Base-by-base conservation (phyloP, 2,888 invertebrate species). In the Idaea biselata region DNA sequence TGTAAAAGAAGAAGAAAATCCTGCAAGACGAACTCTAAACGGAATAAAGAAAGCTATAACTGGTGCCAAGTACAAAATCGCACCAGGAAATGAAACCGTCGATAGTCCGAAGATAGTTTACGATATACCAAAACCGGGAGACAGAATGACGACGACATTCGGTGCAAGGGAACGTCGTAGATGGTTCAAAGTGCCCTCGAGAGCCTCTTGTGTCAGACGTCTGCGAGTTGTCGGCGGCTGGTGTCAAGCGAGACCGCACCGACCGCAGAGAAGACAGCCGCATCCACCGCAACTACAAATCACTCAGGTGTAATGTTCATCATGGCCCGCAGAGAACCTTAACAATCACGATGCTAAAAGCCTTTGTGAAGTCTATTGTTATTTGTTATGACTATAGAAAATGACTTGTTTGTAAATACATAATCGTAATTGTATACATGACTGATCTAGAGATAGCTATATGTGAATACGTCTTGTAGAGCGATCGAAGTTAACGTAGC, bases 81-180 rank as follows among this genome's bases (percentile, higher is more conserved):
- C 88, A 7, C 91, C 91, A 0, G 83, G 81, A 17, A 68, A 79
- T 0, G 89, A 87, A 58, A 68, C 79, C 0, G 81, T 89, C 11
- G 92, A 87, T 7, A 92, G 91, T 68, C 92, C 92, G 1, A 91
- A 90, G 70, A 91, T 91, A 63, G 88, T 89, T 56, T 92, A 89
- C 70, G 85, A 91, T 58, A 82, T 86, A 64, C 79, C 89, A 6
- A 91, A 89, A 66, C 91, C 91, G 0, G 92, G 91, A 0, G 87
- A 91, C 62, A 82, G 91, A 60, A 92, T 92, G 91, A 80, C 83
- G 56, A 83, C 86, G 7, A 90, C 89, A 25, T 92, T 92, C 60
- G 91, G 92, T 56, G 88, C 82, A 33, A 78, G 82, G n/a, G 84
- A 86, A 67, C 71, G 80, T 5, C 77, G 80, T 32, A 79, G 78